A percentile compares a stretch with the other conserved stretches of the same genome.
These are phyloP conservation scores for Aramus guarauna DNA, from an alignment of 2,113 vertebrate genomes.

Conservation along the genomic window DNA sequence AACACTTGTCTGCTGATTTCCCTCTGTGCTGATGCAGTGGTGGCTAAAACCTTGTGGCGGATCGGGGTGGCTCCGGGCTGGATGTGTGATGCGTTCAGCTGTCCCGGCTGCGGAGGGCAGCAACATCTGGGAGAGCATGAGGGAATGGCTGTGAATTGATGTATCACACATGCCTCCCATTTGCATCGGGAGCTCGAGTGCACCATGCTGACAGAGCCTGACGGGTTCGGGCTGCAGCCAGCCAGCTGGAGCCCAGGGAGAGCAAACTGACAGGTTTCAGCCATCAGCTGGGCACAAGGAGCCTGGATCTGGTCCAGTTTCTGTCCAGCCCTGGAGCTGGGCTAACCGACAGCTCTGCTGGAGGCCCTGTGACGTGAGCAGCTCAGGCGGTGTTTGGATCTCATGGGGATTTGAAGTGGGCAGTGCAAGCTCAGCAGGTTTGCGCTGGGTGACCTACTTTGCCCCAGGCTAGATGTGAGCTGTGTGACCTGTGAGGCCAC, in stretches of 20 bases:
- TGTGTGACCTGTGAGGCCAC: not conserved
- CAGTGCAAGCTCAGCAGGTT: conserved; percentile 12
- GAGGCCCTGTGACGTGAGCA: not conserved
- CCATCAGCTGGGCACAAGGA: conserved; percentile 41
- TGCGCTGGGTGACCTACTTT: not conserved
- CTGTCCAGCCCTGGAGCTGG: not conserved
- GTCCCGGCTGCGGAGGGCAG: not conserved
- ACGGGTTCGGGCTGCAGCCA: not conserved
- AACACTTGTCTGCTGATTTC: not conserved
- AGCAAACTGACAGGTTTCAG: conserved; percentile 1
- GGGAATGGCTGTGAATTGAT: conserved; percentile 23
- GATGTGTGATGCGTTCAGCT: not conserved
- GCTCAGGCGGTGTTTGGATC: not conserved
- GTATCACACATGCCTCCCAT: conserved; percentile 28
- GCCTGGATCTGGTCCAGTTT: conserved; percentile 24
- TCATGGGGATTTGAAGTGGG: not conserved
- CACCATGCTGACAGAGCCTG: not conserved
- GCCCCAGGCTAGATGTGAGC: not conserved
- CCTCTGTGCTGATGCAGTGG: not conserved
- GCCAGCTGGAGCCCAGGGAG: conserved; percentile 23
- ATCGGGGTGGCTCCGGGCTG: not conserved
- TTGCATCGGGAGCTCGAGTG: not conserved
- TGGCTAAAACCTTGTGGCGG: not conserved
- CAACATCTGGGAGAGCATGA: conserved; percentile 48
- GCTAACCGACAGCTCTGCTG: not conserved